Evolutionary conservation across 1,140 invertebrate genomes (phyloP), one percentile per base, ranked within the genome.

Genomic region (Scaptomyza montana): DNA sequence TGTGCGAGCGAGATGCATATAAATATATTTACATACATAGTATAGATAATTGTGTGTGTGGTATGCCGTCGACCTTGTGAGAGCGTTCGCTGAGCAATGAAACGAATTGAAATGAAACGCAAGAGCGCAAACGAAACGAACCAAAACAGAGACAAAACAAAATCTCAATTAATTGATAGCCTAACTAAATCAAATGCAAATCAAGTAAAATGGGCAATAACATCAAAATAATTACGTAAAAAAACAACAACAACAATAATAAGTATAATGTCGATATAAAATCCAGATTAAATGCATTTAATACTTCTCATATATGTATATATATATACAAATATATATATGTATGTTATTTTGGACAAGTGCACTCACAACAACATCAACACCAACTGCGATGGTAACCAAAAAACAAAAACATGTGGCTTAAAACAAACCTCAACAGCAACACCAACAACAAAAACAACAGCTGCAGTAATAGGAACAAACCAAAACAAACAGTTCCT

Each of bases 11-110:
- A 78, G 76, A 78, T 45, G 59, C 57, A 43, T 49, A 60, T 70
- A 72, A 74, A 74, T 70, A 51, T 66, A 36, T 39, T 8, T 39
- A 39, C 8, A 30, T 30, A 1, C 16, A 25, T 25, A 25, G 3
- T 25, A 25, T 25, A 25, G 1, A 25, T 25, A 25, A 25, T 25
- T 25, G 21, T 25, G 21, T 30, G 30, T 30, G 30, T 30, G 33
- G 5, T 16, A 61, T 60, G 39, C 41, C 33, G 56, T 49, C 71
- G 79, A 82, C 80, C 80, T 84, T 79, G 80, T 46, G 41, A 41
- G 39, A 43, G 39, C 10, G 12, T 3, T 33, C 30, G 30, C 5
- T 57, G 28, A 36, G 4, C 30, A 57, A 36, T 47, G 45, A 47
- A 33, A 60, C 39, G 39, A 43, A 5, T 3, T 25, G 43, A 60